Evolutionary conservation across 2,113 vertebrate genomes (phyloP).

Genomic region (Podarcis cretensis): DNA sequence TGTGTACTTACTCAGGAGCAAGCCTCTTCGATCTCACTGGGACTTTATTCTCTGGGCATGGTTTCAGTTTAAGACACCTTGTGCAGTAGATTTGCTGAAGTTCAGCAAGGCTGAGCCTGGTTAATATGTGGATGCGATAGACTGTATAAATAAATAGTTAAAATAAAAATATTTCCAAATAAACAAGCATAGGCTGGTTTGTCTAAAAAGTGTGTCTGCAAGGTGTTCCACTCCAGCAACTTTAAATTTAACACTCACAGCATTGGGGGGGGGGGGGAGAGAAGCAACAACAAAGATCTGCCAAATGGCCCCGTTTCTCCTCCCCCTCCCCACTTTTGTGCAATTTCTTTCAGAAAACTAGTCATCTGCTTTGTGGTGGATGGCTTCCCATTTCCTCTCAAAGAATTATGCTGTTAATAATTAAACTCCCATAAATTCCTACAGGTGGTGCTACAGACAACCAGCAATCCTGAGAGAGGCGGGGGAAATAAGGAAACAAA

Average conservation of each 20-base stretch:
- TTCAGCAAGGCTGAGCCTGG: background rate
- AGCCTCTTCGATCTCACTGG: background rate
- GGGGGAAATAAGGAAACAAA: slow-evolving; percentile 49
- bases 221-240: background rate
- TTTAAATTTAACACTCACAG: background rate
- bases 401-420: slow-evolving; percentile 33
- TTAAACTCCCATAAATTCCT: slow-evolving; percentile 57
- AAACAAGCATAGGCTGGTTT: background rate
- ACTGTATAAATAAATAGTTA: background rate
- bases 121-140: background rate
- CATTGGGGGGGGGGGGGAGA: too few relatives aligned
- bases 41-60: background rate
- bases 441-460: slow-evolving; percentile 64
- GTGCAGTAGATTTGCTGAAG: background rate
- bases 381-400: background rate
- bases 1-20: background rate
- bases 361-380: background rate
- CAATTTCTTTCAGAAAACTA: slow-evolving; percentile 17
- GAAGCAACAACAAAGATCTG: background rate
- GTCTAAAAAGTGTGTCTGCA: background rate
- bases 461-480: slow-evolving; percentile 38
- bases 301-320: slow-evolving; percentile 18
- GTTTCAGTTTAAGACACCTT: background rate
- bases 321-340: accelerated
- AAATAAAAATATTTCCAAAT: background rate